Base-by-base conservation (phyloP, 2,888 invertebrate genomes). In the Lacanobia wlatinum region DNA sequence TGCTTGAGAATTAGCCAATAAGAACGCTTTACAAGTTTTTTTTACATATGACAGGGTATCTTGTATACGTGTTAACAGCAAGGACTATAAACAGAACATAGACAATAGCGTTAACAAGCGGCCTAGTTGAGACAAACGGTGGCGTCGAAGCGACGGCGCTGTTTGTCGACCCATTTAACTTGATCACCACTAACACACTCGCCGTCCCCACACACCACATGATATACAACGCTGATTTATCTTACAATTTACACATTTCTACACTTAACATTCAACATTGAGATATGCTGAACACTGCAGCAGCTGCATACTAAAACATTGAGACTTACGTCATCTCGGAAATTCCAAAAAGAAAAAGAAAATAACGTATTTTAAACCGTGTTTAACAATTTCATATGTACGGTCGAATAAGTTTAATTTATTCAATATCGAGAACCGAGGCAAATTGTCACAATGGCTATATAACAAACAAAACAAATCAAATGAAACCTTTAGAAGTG, bases 61-160 rank as follows among this genome's bases (percentile, higher is more conserved):
- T 46, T 12, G 64, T 66, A 53, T 83, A 76, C 80, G 78, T 76
- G 73, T 78, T 70, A 73, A 83, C 67, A 82, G 82, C 73, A 74
- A 85, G 80, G 74, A 88, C 82, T 91, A 90, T 89, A 92, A 92
- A 93, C 90, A 91, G 87, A 89, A 87, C 87, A 86, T 86, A 92
- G 90, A 94, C 93, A 93, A 93, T 93, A 87, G 92, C 89, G 92
- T 90, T 94, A 95, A 95, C 93, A 93, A 95, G 89, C 92, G 94
- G 92, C 94, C 95, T 93, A 94, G 94, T 94, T 95, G 92, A 90
- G 91, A 90, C 90, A 91, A 91, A 91, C 90, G 90, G 88, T 89
- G 92, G 90, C 93, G 92, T 90, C 93, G 91, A 90, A 90, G 87
- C 89, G 92, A 78, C 90, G 89, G 83, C 86, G 82, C 83, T 89